A percentile compares a stretch with the other conserved stretches of the same genome.
Conservation (phyloP, 2,113 vertebrate genomes). For the Vidua chalybeata region DNA sequence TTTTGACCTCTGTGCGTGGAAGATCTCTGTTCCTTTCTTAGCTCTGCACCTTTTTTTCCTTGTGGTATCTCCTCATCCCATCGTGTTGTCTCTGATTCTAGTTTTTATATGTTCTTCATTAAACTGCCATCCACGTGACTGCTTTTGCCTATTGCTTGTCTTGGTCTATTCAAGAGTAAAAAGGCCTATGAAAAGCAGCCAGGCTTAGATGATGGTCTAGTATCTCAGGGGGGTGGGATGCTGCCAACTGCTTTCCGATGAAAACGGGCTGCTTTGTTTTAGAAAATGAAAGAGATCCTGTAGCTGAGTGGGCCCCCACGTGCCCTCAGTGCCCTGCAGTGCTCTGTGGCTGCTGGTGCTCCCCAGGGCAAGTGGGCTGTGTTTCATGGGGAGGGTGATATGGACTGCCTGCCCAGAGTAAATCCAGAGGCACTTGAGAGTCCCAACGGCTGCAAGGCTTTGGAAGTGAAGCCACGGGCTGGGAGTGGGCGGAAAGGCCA, state of each 20-base stretch:
- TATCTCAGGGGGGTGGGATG: background rate
- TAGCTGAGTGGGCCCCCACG: background rate
- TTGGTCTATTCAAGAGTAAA: conserved; percentile 41
- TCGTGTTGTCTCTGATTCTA: background rate
- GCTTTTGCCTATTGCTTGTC: conserved; percentile 19
- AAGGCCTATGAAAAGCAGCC: conserved; percentile 5
- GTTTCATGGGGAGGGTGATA: background rate
- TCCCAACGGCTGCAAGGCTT: background rate
- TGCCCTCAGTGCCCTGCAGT: background rate
- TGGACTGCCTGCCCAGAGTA: background rate
- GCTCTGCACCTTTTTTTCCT: background rate
- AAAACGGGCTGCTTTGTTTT: conserved; percentile 49
- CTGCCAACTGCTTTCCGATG: background rate
- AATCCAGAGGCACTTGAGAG: background rate
- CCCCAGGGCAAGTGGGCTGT: background rate
- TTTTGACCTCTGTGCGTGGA: background rate
- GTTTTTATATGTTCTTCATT: conserved; percentile 38
- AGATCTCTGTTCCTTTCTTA: background rate
- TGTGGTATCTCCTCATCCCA: background rate
- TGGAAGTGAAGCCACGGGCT: background rate
- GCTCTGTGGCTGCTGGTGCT: background rate
- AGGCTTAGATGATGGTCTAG: conserved; percentile 16
- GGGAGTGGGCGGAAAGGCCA: accelerated
- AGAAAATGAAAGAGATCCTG: conserved; percentile 7
- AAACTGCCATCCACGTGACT: background rate